Conservation (phyloP, 2,888 invertebrate genomes). For the Drosophila longiperda region DNA sequence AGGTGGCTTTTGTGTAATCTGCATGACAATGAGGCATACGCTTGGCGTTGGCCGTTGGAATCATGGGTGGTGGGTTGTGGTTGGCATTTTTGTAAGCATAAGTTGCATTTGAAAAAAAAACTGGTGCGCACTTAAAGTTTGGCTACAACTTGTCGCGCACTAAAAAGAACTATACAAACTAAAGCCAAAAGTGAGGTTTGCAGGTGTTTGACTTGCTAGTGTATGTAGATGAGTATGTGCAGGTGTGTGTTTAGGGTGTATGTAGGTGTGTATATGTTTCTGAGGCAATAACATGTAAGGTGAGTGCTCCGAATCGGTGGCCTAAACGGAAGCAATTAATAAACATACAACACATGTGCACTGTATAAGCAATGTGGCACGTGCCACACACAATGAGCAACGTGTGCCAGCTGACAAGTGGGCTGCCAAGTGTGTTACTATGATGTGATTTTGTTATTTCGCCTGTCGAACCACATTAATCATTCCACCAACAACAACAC, state of each 20-base stretch:
- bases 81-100: background rate
- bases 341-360: slow-evolving; percentile 47
- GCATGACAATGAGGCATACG: slow-evolving; percentile 68
- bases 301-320: slow-evolving; percentile 21
- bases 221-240: background rate
- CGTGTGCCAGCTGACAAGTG: slow-evolving; percentile 37
- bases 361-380: slow-evolving; percentile 53
- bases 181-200: background rate
- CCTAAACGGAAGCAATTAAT: slow-evolving; percentile 59
- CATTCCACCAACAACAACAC: slow-evolving; percentile 26
- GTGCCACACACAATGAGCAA: slow-evolving; percentile 47
- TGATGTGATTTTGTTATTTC: slow-evolving; percentile 18
- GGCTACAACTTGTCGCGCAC: slow-evolving; percentile 49
- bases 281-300: slow-evolving; percentile 18
- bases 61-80: background rate
- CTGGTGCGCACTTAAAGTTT: slow-evolving; percentile 38
- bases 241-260: background rate
- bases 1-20: slow-evolving; percentile 72
- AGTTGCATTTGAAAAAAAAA: slow-evolving; percentile 14
- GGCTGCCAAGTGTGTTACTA: slow-evolving; percentile 6
- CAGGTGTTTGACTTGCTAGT: background rate
- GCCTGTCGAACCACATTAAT: slow-evolving; percentile 53
- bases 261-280: background rate
- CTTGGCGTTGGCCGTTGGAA: background rate
- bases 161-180: slow-evolving; percentile 47